phyloP scores from a whole-genome alignment of 2,888 invertebrate species.

The Cantharis flavilabris region DNA sequence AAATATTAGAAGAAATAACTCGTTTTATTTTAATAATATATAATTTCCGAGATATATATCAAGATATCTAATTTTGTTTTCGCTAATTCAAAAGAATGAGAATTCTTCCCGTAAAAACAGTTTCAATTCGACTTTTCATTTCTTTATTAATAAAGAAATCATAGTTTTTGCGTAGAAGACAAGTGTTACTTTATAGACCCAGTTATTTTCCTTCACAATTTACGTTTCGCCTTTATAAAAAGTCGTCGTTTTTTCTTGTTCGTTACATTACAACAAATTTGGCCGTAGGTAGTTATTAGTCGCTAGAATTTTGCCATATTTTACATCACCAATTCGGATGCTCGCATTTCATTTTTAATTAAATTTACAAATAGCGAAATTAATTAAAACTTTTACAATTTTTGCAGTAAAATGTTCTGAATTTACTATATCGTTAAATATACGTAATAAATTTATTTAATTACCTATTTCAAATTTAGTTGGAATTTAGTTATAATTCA shows the following conservation, averaged over 20 bases:
- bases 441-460: neutral
- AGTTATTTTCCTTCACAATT: neutral
- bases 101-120: neutral
- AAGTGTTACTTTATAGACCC: neutral
- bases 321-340: neutral
- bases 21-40: no score
- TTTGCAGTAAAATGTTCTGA: neutral
- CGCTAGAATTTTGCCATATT: neutral
- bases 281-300: neutral
- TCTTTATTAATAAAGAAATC: neutral
- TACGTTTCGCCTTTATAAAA: neutral
- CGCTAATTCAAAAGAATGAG: neutral
- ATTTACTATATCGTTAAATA: neutral
- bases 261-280: neutral
- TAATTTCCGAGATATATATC: neutral
- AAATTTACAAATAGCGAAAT: neutral
- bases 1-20: neutral
- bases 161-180: neutral
- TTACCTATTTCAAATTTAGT: neutral
- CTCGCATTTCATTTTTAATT: neutral
- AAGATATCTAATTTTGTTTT: neutral
- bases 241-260: neutral
- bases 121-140: neutral
- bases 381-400: neutral
- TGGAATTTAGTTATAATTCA: neutral